A percentile compares a stretch with the other conserved stretches of the same genome.
These are phyloP conservation scores for Plodia interpunctella DNA, from an alignment of 1,140 invertebrate species.

Conservation along the genomic window DNA sequence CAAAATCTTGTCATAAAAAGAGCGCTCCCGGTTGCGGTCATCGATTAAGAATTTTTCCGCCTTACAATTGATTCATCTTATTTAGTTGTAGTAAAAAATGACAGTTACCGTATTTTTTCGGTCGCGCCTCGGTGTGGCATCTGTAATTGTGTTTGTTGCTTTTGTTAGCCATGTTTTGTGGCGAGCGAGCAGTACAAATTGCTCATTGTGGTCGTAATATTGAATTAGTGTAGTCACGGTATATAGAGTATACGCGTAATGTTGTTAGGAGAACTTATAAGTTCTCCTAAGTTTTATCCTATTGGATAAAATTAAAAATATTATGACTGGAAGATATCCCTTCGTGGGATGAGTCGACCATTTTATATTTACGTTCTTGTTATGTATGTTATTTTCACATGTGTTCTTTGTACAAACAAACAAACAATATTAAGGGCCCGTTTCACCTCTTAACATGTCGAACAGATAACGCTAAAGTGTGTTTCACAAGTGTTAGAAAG, in stretches of 20 bases:
- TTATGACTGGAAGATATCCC: too few species aligned
- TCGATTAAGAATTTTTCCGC: neutral
- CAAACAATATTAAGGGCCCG: too few species aligned
- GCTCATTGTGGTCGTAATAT: conserved; percentile 5
- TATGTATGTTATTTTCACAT: too few species aligned
- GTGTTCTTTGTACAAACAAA: too few species aligned
- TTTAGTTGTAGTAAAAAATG: neutral
- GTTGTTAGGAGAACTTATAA: neutral
- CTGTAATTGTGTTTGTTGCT: neutral
- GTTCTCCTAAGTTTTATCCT: too few species aligned
- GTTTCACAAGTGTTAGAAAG: too few species aligned
- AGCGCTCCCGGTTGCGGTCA: neutral
- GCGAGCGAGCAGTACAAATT: neutral
- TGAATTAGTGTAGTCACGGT: conserved; percentile 5
- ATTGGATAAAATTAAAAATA: too few species aligned
- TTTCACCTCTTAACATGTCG: too few species aligned
- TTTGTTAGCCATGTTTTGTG: neutral
- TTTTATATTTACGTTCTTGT: too few species aligned
- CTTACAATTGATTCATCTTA: neutral
- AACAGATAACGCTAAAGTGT: too few species aligned
- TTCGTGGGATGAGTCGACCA: too few species aligned
- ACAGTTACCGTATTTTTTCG: neutral
- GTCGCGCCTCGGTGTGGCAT: neutral
- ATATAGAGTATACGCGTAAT: neutral
- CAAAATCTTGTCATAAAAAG: too few species aligned